A percentile compares a stretch with the other conserved stretches of the same genome.
phyloP scores from a whole-genome alignment of 2,113 vertebrate genomes.

The Suricata suricatta region DNA sequence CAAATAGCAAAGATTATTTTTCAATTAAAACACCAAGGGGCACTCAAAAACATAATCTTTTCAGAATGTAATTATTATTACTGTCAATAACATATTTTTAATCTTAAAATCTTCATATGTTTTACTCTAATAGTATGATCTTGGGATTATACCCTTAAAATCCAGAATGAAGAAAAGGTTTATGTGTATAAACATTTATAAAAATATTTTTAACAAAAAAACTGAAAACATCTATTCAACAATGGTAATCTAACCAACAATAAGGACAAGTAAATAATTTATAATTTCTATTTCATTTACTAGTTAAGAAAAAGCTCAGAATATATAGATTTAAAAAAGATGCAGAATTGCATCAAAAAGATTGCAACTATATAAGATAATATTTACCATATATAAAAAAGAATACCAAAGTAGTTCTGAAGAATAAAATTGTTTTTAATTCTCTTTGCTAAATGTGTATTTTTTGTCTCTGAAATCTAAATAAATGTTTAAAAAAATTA shows the following conservation, averaged over 20 bases:
- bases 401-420: neutral
- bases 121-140: neutral
- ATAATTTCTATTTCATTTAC: constrained; percentile 7
- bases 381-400: neutral
- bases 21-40: constrained; percentile 23
- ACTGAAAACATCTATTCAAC: neutral
- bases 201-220: constrained; percentile 46
- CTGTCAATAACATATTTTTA: neutral
- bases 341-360: neutral
- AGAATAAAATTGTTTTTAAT: neutral
- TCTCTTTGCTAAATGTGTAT: neutral
- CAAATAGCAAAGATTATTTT: constrained; percentile 48
- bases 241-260: neutral
- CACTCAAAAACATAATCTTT: constrained; percentile 44
- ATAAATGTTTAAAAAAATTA: too few relatives aligned
- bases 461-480: neutral
- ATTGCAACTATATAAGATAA: constrained; percentile 5
- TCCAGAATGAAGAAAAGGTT: neutral
- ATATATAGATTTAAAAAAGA: neutral
- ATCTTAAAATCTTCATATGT: constrained; percentile 1
- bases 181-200: neutral
- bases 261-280: constrained; percentile 12
- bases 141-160: neutral
- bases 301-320: constrained; percentile 15
- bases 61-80: neutral